These are phyloP conservation scores for Centruroides sculpturatus DNA, from an alignment of 1,140 invertebrate species.

Conservation along the genomic window DNA sequence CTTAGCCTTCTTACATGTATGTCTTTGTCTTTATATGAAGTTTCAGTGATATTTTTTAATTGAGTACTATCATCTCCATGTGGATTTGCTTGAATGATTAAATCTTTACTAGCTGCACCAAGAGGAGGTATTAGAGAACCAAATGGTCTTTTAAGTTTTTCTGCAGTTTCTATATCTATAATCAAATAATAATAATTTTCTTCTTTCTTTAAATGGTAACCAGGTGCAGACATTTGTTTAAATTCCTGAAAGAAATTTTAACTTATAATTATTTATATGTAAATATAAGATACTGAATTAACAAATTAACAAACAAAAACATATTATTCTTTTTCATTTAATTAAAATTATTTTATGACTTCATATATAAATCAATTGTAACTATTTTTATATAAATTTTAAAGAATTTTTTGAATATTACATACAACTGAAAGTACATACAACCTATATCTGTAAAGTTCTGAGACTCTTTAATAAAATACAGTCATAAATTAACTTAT, in stretches of 20 bases:
- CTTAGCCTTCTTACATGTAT: too few relatives aligned
- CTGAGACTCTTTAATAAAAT: too few relatives aligned
- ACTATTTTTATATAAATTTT: too few relatives aligned
- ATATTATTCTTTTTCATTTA: too few relatives aligned
- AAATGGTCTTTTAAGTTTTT: slow-evolving; percentile 8
- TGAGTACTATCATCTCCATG: slow-evolving; percentile 14
- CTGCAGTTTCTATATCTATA: slow-evolving; percentile 16
- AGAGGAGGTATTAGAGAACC: slow-evolving; percentile 13
- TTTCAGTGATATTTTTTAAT: slow-evolving; percentile 8
- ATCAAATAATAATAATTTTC: slow-evolving; percentile 46
- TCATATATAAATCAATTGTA: too few relatives aligned
- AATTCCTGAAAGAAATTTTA: slow-evolving; percentile 37
- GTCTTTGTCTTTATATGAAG: too few relatives aligned
- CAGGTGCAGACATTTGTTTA: slow-evolving; percentile 39
- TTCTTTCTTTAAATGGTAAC: slow-evolving; percentile 44
- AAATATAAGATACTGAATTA: not conserved
- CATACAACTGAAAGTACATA: too few relatives aligned
- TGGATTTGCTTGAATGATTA: slow-evolving; percentile 9
- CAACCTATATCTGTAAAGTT: too few relatives aligned
- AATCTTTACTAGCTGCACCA: not conserved
- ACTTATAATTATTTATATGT: not conserved
- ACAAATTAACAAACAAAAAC: not conserved
- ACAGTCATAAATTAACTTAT: too few relatives aligned
- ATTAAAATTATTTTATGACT: too few relatives aligned
- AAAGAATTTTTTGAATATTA: too few relatives aligned